Conservation (phyloP, 1,140 invertebrate species). For the Zaprionus inermis region DNA sequence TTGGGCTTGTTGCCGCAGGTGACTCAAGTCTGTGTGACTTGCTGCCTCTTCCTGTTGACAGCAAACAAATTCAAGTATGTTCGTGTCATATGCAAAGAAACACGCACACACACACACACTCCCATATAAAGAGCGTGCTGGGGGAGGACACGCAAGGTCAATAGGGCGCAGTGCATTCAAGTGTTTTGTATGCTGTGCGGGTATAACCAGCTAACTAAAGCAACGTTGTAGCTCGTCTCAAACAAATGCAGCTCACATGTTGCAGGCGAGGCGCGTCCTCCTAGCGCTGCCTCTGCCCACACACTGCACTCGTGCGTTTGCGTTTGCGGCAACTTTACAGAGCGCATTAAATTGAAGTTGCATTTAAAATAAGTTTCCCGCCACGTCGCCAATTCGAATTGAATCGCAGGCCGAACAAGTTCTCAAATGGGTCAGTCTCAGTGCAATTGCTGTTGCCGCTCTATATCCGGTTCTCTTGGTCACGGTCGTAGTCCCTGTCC, state of each 20-base stretch:
- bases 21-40: neutral
- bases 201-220: conserved; percentile 60
- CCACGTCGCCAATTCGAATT: neutral
- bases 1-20: conserved; percentile 28
- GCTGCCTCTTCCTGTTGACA: conserved; percentile 23
- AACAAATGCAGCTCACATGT: conserved; percentile 64
- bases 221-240: conserved; percentile 36
- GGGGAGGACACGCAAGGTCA: conserved; percentile 56
- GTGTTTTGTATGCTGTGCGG: conserved; percentile 40
- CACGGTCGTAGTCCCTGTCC: neutral
- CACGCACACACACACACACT: conserved; percentile 8
- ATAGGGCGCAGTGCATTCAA: conserved; percentile 68
- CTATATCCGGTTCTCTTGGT: conserved; percentile 9
- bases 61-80: conserved; percentile 34
- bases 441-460: neutral
- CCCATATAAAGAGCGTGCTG: conserved; percentile 11
- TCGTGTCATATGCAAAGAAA: conserved; percentile 31
- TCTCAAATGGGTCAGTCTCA: neutral
- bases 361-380: conserved; percentile 9
- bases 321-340: conserved; percentile 3
- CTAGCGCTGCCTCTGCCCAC: neutral
- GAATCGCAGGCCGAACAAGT: neutral
- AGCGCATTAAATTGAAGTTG: conserved; percentile 40
- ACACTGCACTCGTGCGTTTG: too few relatives aligned
- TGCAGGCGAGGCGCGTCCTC: too few relatives aligned